Conservation (phyloP, 2,888 invertebrate species). For the Trissoscelio sp. region DNA sequence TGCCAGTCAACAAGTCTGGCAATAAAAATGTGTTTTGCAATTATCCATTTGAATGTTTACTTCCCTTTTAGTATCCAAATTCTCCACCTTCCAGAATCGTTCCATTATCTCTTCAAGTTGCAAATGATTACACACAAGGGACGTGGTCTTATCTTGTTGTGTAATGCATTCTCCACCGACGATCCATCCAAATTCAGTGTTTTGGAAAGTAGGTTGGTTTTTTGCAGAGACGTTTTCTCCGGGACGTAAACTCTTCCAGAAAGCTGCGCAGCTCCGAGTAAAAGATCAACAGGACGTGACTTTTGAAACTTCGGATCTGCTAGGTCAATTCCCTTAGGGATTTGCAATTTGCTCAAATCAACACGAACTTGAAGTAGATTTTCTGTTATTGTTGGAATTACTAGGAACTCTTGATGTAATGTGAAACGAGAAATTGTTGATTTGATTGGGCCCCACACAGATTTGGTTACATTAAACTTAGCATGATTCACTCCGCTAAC, state of each 20-base stretch:
- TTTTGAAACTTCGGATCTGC: slow-evolving; percentile 25
- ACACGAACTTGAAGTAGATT: neutral
- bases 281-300: slow-evolving; percentile 15
- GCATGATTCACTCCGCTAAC: slow-evolving; percentile 1
- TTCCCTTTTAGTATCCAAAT: slow-evolving; percentile 1
- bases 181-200: slow-evolving; percentile 36
- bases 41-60: neutral
- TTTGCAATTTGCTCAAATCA: neutral
- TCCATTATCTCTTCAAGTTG: neutral
- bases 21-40: slow-evolving; percentile 60
- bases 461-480: neutral
- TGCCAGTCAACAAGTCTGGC: slow-evolving; percentile 27
- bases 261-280: slow-evolving; percentile 32
- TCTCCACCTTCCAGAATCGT: slow-evolving; percentile 29
- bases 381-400: slow-evolving; percentile 6
- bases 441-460: neutral
- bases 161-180: slow-evolving; percentile 27
- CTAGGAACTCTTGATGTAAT: slow-evolving; percentile 1
- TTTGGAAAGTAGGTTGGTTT: slow-evolving; percentile 28
- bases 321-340: slow-evolving; percentile 6
- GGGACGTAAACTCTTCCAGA: slow-evolving; percentile 30
- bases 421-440: neutral
- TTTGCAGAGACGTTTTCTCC: slow-evolving; percentile 20
- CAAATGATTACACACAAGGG: neutral
- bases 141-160: neutral